These are phyloP conservation scores for Parthenolecanium corni DNA, from an alignment of 2,888 invertebrate genomes.

Conservation along the genomic window DNA sequence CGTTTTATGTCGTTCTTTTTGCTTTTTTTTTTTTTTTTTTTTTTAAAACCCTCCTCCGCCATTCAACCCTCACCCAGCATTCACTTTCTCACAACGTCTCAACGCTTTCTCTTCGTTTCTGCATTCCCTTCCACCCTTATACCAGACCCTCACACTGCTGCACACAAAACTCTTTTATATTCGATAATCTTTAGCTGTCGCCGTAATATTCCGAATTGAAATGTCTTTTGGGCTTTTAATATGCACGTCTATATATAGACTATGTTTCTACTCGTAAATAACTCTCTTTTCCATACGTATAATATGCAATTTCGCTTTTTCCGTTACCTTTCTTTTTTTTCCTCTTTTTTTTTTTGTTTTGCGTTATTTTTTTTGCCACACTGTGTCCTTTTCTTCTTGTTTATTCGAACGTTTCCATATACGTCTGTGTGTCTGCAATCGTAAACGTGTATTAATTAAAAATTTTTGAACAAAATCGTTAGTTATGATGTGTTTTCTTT, in stretches of 20 bases:
- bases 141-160: background rate
- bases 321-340: background rate
- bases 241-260: background rate
- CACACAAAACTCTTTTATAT: constrained; percentile 9
- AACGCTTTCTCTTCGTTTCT: too few species aligned
- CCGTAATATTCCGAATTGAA: constrained; percentile 1
- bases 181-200: constrained; percentile 16
- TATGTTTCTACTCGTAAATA: background rate
- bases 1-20: background rate
- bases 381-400: background rate
- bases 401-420: background rate
- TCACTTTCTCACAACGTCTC: too few species aligned
- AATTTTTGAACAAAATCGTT: background rate
- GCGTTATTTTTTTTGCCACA: background rate
- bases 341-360: background rate
- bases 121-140: too few species aligned
- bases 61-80: too few species aligned
- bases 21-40: background rate
- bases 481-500: too few species aligned
- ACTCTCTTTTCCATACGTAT: background rate
- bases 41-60: too few species aligned
- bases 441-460: background rate
- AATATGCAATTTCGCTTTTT: background rate
- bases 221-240: background rate
- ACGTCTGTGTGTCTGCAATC: background rate